A percentile compares a stretch with the other conserved stretches of the same genome.
Conservation (phyloP, 2,888 invertebrate species). For the Galerucella calmariensis region DNA sequence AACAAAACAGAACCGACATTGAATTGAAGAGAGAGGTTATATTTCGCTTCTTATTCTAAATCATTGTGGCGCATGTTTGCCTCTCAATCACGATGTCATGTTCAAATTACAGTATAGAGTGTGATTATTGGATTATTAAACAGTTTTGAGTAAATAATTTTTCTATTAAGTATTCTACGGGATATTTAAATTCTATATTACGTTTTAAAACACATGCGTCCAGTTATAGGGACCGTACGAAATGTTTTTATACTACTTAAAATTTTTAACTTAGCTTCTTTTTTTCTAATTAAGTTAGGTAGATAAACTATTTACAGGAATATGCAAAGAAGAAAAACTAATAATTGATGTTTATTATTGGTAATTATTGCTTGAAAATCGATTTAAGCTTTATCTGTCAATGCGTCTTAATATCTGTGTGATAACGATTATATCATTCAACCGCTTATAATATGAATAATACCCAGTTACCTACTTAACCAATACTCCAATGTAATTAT, state of each 20-base stretch:
- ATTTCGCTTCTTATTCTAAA: slow-evolving; percentile 14
- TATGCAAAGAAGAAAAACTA: too few relatives aligned
- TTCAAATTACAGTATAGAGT: neutral
- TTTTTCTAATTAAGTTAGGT: too few relatives aligned
- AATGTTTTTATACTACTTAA: neutral
- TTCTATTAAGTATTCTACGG: neutral
- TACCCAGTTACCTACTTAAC: too few relatives aligned
- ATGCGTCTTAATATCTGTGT: neutral
- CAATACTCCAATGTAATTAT: too few relatives aligned
- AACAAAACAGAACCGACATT: slow-evolving; percentile 26
- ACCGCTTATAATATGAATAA: too few relatives aligned
- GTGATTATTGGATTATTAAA: neutral
- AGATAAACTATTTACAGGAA: too few relatives aligned
- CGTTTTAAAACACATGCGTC: neutral
- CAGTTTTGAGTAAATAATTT: neutral
- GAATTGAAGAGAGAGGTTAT: slow-evolving; percentile 25
- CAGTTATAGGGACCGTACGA: neutral
- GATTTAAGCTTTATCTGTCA: neutral
- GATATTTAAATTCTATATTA: neutral
- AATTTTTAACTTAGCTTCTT: neutral
- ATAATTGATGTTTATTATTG: too few relatives aligned
- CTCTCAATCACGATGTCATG: slow-evolving; percentile 27
- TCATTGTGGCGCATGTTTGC: slow-evolving; percentile 28
- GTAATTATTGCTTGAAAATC: neutral
- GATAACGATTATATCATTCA: too few relatives aligned